phyloP scores from a whole-genome alignment of 2,113 vertebrate species.

The Sylvietta virens region DNA sequence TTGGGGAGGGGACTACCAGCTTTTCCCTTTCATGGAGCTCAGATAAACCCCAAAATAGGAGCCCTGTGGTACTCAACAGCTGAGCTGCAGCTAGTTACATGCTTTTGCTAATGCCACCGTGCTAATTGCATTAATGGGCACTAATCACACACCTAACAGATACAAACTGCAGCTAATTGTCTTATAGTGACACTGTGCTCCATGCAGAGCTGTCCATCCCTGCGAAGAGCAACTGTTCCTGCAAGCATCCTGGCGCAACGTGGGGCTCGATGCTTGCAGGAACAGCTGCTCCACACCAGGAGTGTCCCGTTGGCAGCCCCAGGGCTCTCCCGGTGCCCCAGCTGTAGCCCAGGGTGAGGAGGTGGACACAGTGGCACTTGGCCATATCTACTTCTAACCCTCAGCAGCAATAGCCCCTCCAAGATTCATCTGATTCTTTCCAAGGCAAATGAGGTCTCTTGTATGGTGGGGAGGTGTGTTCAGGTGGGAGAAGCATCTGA shows the following conservation, averaged over 20 bases:
- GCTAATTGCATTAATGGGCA: conserved; percentile 29
- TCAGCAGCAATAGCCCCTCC: neutral
- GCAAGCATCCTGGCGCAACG: too few relatives aligned
- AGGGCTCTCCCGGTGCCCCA: rapidly evolving
- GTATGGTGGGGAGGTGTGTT: neutral
- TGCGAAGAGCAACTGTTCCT: rapidly evolving
- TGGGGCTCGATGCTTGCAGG: too few relatives aligned
- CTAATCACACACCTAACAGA: neutral
- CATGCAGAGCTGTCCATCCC: rapidly evolving
- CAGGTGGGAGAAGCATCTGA: neutral
- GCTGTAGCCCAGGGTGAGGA: rapidly evolving
- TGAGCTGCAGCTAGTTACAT: neutral
- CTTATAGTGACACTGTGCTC: neutral
- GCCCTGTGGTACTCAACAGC: neutral
- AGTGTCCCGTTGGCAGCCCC: rapidly evolving
- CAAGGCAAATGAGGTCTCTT: neutral
- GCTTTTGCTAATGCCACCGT: neutral
- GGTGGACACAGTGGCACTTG: too few relatives aligned
- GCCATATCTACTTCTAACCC: neutral
- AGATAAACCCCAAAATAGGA: neutral
- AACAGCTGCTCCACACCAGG: too few relatives aligned
- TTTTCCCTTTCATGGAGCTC: rapidly evolving
- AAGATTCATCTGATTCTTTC: neutral
- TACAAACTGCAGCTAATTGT: neutral
- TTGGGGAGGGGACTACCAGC: neutral